These are phyloP conservation scores for Procavia capensis DNA, from an alignment of 2,113 vertebrate species.

Conservation along the genomic window DNA sequence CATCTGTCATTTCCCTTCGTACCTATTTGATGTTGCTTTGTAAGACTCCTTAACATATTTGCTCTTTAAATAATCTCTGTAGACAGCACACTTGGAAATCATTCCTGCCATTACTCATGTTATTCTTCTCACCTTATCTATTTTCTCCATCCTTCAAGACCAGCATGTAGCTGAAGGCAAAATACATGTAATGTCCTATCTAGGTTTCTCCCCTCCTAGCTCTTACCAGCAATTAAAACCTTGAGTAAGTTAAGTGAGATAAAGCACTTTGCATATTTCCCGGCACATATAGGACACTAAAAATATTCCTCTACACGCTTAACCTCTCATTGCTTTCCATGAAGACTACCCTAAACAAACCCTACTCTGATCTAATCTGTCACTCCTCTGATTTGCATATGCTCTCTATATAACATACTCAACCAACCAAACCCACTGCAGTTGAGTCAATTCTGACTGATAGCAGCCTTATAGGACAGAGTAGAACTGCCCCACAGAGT, in stretches of 20 bases:
- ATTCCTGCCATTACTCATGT: conserved; percentile 38
- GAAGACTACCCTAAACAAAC: conserved; percentile 1
- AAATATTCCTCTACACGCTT: conserved; percentile 1
- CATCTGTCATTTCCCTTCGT: conserved; percentile 34
- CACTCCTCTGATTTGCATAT: conserved; percentile 16
- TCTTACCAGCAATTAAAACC: background rate
- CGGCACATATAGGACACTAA: background rate
- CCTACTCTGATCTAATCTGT: background rate
- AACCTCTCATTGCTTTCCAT: conserved; percentile 11
- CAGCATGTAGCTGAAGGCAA: conserved; percentile 21
- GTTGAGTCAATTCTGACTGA: too few relatives aligned
- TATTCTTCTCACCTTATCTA: conserved; percentile 41
- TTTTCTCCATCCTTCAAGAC: conserved; percentile 48
- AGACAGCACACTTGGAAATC: conserved; percentile 31
- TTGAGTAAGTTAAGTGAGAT: conserved; percentile 51
- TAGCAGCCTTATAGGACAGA: too few relatives aligned
- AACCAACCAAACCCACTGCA: too few relatives aligned
- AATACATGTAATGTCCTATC: conserved; percentile 7
- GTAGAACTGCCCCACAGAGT: too few relatives aligned
- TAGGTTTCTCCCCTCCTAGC: conserved; percentile 3
- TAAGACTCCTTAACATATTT: conserved; percentile 4
- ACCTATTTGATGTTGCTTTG: conserved; percentile 47
- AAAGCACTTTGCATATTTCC: conserved; percentile 29
- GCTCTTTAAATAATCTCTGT: conserved; percentile 28
- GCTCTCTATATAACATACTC: background rate